Evolutionary conservation across 1,140 invertebrate genomes (phyloP), one percentile per base, ranked within the genome.

Genomic region (Melitaea cinxia): DNA sequence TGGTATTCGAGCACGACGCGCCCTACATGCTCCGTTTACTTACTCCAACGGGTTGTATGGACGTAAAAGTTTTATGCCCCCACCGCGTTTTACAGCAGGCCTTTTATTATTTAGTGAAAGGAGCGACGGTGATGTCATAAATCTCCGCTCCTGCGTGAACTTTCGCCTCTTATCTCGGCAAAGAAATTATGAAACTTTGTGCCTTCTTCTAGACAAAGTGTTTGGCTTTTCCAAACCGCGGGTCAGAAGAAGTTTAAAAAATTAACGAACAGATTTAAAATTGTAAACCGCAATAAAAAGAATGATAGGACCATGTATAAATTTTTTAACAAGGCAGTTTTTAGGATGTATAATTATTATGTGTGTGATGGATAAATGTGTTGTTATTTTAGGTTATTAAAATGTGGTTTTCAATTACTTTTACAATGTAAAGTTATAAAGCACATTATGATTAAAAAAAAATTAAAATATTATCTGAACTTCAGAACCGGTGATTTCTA

Each of bases 61-160:
- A 83, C 83, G 83, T 90, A 87, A 89, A 90, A 90, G 73, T 90
- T 90, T 90, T 90, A 90, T 85, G 83, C 84, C 77, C 73, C 80
- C 59, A 76, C 81, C 80, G 85, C 84, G 83, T 88, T 90, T 89
- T 90, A 89, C 85, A 88, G 85, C 82, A 75, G 81, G 74, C 78
- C 83, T 85, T 90, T 88, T 87, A 89, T 90, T 90, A 90, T 90
- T 89, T 90, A 90, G 88, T 90, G 86, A 90, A 90, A 88, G 83
- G 87, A 87, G 81, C 82, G 80, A 83, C 85, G 81, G 85, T 89
- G 83, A 90, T 82, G 88, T 89, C 85, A 85, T 90, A 90, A 90
- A 89, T 90, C 88, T 90, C 88, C 74, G 85, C 81, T 90, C 80
- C 85, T 88, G 85, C 85, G 83, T 89, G 85, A 90, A 90, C 88